phyloP scores from a whole-genome alignment of 1,140 invertebrate species.

The Scylla paramamosain region DNA sequence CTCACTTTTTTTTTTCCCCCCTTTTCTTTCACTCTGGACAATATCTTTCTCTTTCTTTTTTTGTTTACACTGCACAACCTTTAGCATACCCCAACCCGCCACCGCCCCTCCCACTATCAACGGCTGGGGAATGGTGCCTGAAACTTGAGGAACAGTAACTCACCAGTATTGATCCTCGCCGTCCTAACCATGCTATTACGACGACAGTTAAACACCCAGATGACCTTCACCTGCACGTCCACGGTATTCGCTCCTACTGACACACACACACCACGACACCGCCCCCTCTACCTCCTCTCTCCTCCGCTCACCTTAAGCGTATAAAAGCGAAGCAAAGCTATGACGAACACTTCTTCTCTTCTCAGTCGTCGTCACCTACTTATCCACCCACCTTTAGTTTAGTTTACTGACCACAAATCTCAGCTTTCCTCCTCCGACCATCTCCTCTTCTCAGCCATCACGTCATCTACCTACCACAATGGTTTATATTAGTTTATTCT shows the following conservation, averaged over 20 bases:
- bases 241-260: background rate
- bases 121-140: background rate
- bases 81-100: too few relatives aligned
- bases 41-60: background rate
- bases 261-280: background rate
- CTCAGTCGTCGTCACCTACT: too few relatives aligned
- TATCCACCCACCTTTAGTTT: too few relatives aligned
- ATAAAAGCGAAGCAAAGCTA: too few relatives aligned
- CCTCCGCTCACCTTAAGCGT: too few relatives aligned
- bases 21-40: background rate
- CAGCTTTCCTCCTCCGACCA: too few relatives aligned
- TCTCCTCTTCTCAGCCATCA: too few relatives aligned
- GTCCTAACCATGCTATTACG: background rate
- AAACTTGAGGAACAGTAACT: constrained; percentile 13
- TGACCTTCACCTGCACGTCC: constrained; percentile 18
- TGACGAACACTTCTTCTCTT: too few relatives aligned
- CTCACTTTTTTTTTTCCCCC: background rate
- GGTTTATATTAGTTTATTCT: too few relatives aligned
- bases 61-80: background rate
- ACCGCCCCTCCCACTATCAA: background rate
- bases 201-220: background rate
- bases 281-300: background rate
- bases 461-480: too few relatives aligned
- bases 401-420: too few relatives aligned
- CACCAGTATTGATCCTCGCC: background rate